phyloP scores from a whole-genome alignment of 1,140 invertebrate species.

The Micrasema longulum region DNA sequence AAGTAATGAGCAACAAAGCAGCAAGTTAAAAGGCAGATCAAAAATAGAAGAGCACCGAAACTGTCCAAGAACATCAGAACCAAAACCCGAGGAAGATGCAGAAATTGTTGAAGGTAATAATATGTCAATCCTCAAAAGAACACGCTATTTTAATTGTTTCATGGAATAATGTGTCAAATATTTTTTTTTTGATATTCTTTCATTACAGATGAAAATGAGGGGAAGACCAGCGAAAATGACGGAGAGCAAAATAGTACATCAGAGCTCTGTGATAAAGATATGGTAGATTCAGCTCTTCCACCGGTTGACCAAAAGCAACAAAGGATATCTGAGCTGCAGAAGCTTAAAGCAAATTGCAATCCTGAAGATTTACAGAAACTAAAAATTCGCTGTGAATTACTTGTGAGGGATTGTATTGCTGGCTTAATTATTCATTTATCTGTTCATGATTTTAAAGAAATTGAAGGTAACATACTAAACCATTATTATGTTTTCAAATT shows the following conservation, averaged over 20 bases:
- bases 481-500: neutral
- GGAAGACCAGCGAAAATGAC: slow-evolving; percentile 59
- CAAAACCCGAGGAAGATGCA: slow-evolving; percentile 36
- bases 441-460: slow-evolving; percentile 84
- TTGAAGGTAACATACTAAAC: slow-evolving; percentile 74
- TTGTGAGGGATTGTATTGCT: slow-evolving; percentile 77
- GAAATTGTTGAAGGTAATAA: slow-evolving; percentile 36
- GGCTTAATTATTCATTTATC: slow-evolving; percentile 83
- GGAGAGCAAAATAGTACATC: slow-evolving; percentile 65
- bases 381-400: slow-evolving; percentile 76
- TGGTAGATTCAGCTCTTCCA: slow-evolving; percentile 78
- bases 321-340: slow-evolving; percentile 75
- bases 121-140: too few species aligned
- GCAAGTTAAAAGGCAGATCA: slow-evolving; percentile 40
- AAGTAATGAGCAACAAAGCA: slow-evolving; percentile 49
- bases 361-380: slow-evolving; percentile 83
- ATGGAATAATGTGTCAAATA: too few species aligned
- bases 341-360: slow-evolving; percentile 83
- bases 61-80: slow-evolving; percentile 51
- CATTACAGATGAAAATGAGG: slow-evolving; percentile 60
- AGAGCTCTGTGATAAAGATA: slow-evolving; percentile 71
- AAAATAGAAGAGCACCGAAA: slow-evolving; percentile 48
- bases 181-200: too few species aligned
- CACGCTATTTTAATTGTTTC: too few species aligned
- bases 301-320: slow-evolving; percentile 73